Conservation (phyloP, 2,113 vertebrate species). For the Nothocercus julius region DNA sequence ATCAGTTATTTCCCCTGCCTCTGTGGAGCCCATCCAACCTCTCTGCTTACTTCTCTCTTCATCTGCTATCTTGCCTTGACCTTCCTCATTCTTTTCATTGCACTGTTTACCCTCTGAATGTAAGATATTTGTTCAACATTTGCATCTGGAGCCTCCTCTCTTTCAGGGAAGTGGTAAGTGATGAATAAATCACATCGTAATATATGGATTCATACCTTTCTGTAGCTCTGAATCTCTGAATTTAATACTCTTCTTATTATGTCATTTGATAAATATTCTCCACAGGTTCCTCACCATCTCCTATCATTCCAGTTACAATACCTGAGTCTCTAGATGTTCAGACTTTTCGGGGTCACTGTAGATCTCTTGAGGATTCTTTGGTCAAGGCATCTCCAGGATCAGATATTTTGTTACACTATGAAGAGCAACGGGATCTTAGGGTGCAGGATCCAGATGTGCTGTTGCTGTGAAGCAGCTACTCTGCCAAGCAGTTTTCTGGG, state of each 20-base stretch:
- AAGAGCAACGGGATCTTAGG: background rate
- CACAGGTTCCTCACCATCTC: background rate
- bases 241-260: background rate
- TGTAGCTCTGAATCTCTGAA: background rate
- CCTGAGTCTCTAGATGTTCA: background rate
- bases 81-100: background rate
- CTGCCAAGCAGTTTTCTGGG: fast-evolving
- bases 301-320: background rate
- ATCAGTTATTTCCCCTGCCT: background rate
- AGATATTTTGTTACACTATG: background rate
- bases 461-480: background rate
- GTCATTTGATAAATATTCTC: background rate
- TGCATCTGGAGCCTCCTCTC: background rate
- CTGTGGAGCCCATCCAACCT: background rate
- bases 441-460: background rate
- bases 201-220: background rate
- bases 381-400: background rate
- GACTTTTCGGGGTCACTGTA: background rate
- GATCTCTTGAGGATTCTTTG: background rate
- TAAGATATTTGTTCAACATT: background rate
- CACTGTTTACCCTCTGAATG: background rate
- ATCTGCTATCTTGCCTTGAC: background rate
- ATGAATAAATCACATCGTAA: background rate
- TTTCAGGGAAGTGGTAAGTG: background rate
- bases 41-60: background rate